Evolutionary conservation across 2,888 invertebrate species (phyloP), one percentile per base, ranked within the genome.

Genomic region (Dromius quadrimaculatus): DNA sequence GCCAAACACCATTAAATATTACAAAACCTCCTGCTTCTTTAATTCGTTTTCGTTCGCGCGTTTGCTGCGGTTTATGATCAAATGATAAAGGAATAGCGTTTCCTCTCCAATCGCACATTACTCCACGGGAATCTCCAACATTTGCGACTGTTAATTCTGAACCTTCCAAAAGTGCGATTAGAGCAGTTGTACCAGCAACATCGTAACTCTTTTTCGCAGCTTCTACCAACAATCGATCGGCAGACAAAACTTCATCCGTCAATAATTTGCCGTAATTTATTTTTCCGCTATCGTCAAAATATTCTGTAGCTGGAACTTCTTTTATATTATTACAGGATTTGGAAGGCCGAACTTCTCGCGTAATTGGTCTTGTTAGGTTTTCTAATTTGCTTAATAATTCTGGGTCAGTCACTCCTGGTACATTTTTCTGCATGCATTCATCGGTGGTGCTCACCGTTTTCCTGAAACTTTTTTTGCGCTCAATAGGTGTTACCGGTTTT

Each of bases 41-140:
- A 77, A 98, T 98, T 74, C 97, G 87, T 79, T 92, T 94, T 70
- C 92, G 89, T 84, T 98, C 97, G 76, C 95, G 88, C 85, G 95
- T 94, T 87, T 96, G 94, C 80, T 96, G 94, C 36, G 98, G 98
- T 84, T 98, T 98, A 81, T 98, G 98, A 83, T 98, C 98, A 82
- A 94, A 95, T 1, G 97, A 97, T 4, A 98, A 84, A 9, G 95
- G 96, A 76, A 95, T 94, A 0, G 93, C 94, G 81, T 92, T 93
- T 34, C 96, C 96, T 78, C 91, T 89, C 54, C 88, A 88, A 82
- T 97, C 96, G 82, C 95, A 97, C 92, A 97, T 94, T 0, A 97
- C 97, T 22, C 96, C 98, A 74, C 98, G 86, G 0, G 97, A 97
- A 82, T 98, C 98, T 2, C 98, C 98, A 19, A 98, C 97, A 86